These are phyloP conservation scores for Pteromalus puparum DNA, from an alignment of 1,140 invertebrate genomes.

Conservation along the genomic window DNA sequence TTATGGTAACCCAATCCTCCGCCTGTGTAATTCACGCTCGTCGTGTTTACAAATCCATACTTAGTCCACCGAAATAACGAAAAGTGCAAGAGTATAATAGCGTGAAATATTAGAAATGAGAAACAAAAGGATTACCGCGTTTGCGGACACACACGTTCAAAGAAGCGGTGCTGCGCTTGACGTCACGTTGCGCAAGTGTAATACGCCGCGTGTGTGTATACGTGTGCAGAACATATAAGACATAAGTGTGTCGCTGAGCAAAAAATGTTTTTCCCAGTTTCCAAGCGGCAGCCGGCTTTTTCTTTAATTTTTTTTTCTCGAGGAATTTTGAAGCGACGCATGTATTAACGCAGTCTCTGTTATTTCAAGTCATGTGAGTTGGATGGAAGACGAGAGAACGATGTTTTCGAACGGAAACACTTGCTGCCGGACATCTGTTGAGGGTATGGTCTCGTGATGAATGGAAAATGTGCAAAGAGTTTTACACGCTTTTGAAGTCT, in stretches of 20 bases:
- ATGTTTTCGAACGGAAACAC: neutral
- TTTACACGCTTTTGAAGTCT: no score
- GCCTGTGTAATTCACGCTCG: neutral
- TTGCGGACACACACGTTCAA: neutral
- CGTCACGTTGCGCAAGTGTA: neutral
- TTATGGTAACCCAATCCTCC: neutral
- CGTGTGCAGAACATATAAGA: no score
- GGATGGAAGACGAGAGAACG: neutral
- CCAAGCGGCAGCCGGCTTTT: neutral
- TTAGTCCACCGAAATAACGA: neutral
- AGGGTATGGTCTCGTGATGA: no score
- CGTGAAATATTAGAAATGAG: no score
- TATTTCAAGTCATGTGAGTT: no score
- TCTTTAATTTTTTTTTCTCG: no score
- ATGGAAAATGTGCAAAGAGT: no score
- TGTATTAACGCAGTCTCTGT: no score
- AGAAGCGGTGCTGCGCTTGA: neutral
- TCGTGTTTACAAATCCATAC: neutral
- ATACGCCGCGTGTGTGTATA: neutral
- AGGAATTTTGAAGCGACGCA: no score
- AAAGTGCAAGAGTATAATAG: neutral
- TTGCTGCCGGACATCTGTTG: neutral
- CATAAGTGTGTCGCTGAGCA: no score
- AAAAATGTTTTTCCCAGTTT: neutral
- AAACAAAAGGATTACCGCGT: no score